Evolutionary conservation across 2,797 vertebrate genomes (phyloP).

Genomic region (Epinephelus awoara): DNA sequence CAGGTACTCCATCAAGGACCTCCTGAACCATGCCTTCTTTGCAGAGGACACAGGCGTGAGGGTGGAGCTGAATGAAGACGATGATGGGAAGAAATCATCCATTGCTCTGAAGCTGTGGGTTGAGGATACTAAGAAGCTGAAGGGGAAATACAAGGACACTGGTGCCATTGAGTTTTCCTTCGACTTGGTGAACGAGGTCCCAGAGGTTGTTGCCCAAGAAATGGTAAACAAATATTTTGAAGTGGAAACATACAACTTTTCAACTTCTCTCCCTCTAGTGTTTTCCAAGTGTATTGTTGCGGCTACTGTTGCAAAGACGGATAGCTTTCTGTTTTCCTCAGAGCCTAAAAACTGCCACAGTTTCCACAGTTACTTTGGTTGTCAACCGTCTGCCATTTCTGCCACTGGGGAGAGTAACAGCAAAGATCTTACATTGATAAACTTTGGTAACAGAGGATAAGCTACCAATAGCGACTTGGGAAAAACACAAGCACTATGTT

Average conservation of each 20-base stretch:
- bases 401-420: not conserved
- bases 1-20: constrained; percentile 98
- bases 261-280: no score
- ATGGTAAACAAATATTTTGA: constrained; percentile 87
- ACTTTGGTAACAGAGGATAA: not conserved
- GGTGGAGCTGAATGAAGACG: constrained; percentile 98
- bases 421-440: no score
- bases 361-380: not conserved
- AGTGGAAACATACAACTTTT: not conserved
- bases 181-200: constrained; percentile 93
- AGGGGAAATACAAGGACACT: constrained; percentile 98
- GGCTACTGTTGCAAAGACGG: no score
- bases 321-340: no score
- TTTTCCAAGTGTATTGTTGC: no score
- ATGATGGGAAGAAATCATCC: constrained; percentile 94
- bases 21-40: constrained; percentile 98
- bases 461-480: not conserved
- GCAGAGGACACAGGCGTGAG: constrained; percentile 98
- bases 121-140: constrained; percentile 97
- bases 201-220: constrained; percentile 98
- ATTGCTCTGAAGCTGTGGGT: constrained; percentile 98
- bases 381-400: not conserved
- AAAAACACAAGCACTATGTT: no score
- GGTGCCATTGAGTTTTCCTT: constrained; percentile 99
- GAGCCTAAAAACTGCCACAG: no score